Conservation (phyloP, 2,797 vertebrate species). For the Cynodonichthys magdalenae region DNA sequence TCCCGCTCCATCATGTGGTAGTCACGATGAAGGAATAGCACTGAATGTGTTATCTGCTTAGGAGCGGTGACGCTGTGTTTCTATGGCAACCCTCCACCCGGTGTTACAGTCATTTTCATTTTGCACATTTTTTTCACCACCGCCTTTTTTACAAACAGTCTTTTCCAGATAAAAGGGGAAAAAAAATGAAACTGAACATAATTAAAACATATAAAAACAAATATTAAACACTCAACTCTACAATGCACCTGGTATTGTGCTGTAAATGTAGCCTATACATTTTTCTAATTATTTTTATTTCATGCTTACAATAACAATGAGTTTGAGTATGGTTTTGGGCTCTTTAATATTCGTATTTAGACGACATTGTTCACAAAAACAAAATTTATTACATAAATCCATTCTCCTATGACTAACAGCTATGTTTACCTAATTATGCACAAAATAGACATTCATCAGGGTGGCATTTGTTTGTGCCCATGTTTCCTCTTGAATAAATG, state of each 20-base stretch:
- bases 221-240: conserved; percentile 9
- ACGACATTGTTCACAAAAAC: conserved; percentile 64
- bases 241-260: conserved; percentile 8
- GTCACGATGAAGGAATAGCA: conserved; percentile 61
- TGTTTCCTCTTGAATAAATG: conserved; percentile 65
- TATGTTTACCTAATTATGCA: conserved; percentile 74
- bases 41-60: conserved; percentile 75
- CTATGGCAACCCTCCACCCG: conserved; percentile 79
- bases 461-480: conserved; percentile 65
- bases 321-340: conserved; percentile 14
- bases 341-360: conserved; percentile 50
- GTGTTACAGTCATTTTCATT: conserved; percentile 70
- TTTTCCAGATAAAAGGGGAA: conserved; percentile 28
- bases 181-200: conserved; percentile 8
- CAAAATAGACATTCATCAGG: conserved; percentile 73
- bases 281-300: not conserved
- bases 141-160: conserved; percentile 49
- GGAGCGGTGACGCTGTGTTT: conserved; percentile 74
- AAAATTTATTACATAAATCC: conserved; percentile 69
- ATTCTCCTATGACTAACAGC: conserved; percentile 66
- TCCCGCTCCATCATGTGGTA: conserved; percentile 65
- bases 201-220: not conserved
- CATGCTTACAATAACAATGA: conserved; percentile 29
- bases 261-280: not conserved
- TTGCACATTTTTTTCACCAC: conserved; percentile 56